Evolutionary conservation across 2,888 invertebrate genomes (phyloP).

Genomic region (Brachynemurus nebulosus): DNA sequence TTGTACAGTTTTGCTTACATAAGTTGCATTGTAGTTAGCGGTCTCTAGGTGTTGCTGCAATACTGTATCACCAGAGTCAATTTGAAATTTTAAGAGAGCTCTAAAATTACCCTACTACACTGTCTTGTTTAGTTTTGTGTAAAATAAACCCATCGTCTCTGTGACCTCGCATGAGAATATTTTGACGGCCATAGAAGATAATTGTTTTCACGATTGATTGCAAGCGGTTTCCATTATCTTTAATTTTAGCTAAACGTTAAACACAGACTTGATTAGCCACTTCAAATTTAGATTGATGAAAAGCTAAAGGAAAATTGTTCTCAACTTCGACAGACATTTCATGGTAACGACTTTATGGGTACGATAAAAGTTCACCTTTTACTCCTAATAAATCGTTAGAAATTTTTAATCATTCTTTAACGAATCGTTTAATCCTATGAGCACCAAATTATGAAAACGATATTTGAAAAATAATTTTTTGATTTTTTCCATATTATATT

Average conservation of each 20-base stretch:
- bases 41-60: not conserved
- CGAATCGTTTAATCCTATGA: slow-evolving; percentile 11
- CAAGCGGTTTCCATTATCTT: slow-evolving; percentile 3
- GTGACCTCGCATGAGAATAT: not conserved
- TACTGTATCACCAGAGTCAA: not conserved
- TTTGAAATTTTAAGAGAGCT: not conserved
- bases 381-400: slow-evolving; percentile 13
- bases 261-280: slow-evolving; percentile 1
- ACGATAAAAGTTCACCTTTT: slow-evolving; percentile 9
- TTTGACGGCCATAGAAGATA: not conserved
- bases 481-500: no score
- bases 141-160: not conserved
- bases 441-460: no score
- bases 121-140: not conserved
- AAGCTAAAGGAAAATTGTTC: slow-evolving; percentile 11
- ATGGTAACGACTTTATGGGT: slow-evolving; percentile 13
- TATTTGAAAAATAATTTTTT: no score
- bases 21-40: not conserved
- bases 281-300: slow-evolving; percentile 5
- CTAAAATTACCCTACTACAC: not conserved
- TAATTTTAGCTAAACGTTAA: not conserved
- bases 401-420: slow-evolving; percentile 13
- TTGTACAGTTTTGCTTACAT: slow-evolving; percentile 19
- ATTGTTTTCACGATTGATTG: slow-evolving; percentile 5
- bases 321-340: slow-evolving; percentile 11